Percentiles rank a stretch among this genome's conserved stretches.
Evolutionary conservation across 2,888 invertebrate genomes (phyloP).

Genomic region (Drosophila neutralis): DNA sequence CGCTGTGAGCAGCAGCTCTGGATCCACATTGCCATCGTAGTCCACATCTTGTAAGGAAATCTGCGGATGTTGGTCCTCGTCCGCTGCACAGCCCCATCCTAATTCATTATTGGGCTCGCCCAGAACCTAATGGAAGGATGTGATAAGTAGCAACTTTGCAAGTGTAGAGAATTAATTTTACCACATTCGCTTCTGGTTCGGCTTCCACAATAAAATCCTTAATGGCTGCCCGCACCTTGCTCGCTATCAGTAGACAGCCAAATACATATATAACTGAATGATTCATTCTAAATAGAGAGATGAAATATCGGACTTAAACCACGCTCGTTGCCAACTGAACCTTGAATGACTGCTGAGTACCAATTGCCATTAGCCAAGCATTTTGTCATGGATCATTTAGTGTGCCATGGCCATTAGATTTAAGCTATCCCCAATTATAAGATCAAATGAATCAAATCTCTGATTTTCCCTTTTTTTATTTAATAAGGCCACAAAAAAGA

Average conservation of each 20-base stretch:
- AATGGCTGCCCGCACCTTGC: slow-evolving; percentile 47
- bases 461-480: not conserved
- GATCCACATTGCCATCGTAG: slow-evolving; percentile 49
- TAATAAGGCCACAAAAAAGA: not conserved
- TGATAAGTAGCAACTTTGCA: not conserved
- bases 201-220: slow-evolving; percentile 68
- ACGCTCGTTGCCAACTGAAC: slow-evolving; percentile 34
- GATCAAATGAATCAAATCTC: not conserved
- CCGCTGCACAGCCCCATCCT: slow-evolving; percentile 12
- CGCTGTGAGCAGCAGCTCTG: slow-evolving; percentile 36
- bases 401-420: slow-evolving; percentile 1
- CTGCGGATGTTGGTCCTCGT: slow-evolving; percentile 12
- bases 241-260: slow-evolving; percentile 31
- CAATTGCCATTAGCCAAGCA: not conserved
- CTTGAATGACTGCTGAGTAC: slow-evolving; percentile 40
- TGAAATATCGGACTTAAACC: slow-evolving; percentile 14
- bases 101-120: slow-evolving; percentile 12
- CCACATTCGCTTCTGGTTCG: slow-evolving; percentile 38
- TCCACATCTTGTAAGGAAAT: slow-evolving; percentile 36
- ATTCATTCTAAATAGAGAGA: slow-evolving; percentile 33
- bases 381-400: slow-evolving; percentile 50
- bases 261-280: slow-evolving; percentile 13
- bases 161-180: not conserved
- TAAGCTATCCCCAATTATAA: slow-evolving; percentile 1
- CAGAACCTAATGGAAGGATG: not conserved